phyloP scores from a whole-genome alignment of 2,888 invertebrate genomes.

The Allolobophora icterica region DNA sequence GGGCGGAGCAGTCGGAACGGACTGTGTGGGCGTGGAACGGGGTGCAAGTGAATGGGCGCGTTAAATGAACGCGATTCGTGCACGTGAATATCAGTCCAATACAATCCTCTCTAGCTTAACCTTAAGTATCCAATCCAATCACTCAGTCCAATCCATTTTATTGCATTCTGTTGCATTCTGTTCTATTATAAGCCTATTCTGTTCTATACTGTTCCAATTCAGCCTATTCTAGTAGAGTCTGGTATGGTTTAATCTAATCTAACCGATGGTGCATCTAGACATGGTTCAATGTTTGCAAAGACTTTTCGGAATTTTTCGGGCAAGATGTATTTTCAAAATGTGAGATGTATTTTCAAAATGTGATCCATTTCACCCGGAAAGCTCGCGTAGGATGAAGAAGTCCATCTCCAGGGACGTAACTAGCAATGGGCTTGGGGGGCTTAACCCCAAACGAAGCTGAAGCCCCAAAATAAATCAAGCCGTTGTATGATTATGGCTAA shows the following conservation, averaged over 20 bases:
- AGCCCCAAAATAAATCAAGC: too few species aligned
- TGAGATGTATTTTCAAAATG: neutral
- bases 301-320: neutral
- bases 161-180: neutral
- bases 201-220: neutral
- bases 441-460: too few species aligned
- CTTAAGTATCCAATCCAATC: neutral
- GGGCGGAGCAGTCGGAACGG: conserved; percentile 58
- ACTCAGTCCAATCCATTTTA: neutral
- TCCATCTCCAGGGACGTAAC: too few species aligned
- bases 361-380: neutral
- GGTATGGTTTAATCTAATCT: neutral
- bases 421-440: too few species aligned
- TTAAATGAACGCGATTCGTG: neutral
- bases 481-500: too few species aligned
- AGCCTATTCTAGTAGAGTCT: neutral
- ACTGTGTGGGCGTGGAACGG: neutral
- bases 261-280: neutral
- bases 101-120: neutral
- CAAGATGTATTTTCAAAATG: neutral
- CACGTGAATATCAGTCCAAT: neutral
- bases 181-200: neutral
- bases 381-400: neutral
- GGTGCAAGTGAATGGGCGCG: neutral
- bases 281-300: neutral